Base-by-base conservation (phyloP, 2,113 vertebrate species). In the Brachyhypopomus gauderio region DNA sequence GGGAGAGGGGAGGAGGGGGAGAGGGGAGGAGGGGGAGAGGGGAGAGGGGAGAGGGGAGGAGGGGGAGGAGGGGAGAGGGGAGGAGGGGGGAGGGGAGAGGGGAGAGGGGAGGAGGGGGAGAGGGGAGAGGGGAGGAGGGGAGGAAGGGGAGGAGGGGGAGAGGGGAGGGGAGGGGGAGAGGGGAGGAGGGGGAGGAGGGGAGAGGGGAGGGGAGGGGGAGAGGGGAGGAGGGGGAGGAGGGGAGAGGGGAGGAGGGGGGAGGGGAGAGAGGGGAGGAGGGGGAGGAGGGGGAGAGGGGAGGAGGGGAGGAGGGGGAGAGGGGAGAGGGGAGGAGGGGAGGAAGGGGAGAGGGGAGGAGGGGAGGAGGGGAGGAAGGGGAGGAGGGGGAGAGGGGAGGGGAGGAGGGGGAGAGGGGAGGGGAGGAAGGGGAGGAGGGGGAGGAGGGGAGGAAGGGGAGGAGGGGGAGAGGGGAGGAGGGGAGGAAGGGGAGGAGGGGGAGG, bases 301-400 rank as follows among this genome's bases (percentile, higher is more conserved):
- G 75, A 22, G 12, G 25, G 48, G 66, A 41, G 62, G n/a, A n/a
- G n/a, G n/a, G n/a, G n/a, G n/a, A n/a, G n/a, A n/a, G n/a, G n/a
- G n/a, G n/a, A n/a, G n/a, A 74, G 38, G 82, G 64, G 64, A 80
- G 64, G 75, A 22, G 12, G 25, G 48, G 66, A 41, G 62, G n/a
- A n/a, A n/a, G n/a, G n/a, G n/a, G n/a, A n/a, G n/a, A 74, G 38
- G 82, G 64, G 64, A 80, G 64, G 75, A 22, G 12, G 25, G 48
- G 66, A 41, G 62, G n/a, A n/a, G n/a, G n/a, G n/a, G n/a, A n/a
- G n/a, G n/a, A n/a, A 74, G 38, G 82, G 64, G 64, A 80, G 64
- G 75, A 22, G 12, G 25, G 48, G 66, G n/a, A n/a, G n/a, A n/a
- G n/a, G n/a, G n/a, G n/a, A 74, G 38, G 82, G 64, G 64, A 80